Base-by-base conservation (phyloP, 2,113 vertebrate genomes). In the Chaenogobius annularis region DNA sequence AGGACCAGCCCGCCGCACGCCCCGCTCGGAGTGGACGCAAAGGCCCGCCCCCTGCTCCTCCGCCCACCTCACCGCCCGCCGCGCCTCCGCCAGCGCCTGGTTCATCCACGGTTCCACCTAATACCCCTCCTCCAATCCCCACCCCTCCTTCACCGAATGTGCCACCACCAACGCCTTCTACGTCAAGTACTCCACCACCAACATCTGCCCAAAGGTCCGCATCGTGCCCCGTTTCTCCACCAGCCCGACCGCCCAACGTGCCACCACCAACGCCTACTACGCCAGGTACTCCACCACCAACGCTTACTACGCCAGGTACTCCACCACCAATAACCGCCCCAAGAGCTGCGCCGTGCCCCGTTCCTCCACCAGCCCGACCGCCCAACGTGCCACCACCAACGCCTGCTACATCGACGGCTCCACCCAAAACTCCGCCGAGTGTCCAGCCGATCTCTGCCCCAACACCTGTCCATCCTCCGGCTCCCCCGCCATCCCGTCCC, bases 31-130 rank as follows among this genome's bases (percentile, higher is more conserved):
- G 35, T 35, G 86, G 78, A n/a, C 87, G 88, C 15, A 23, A 35
- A 9, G 79, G 69, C 62, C 81, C 68, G 0, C 88, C 88, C 12
- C 82, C 84, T 0, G 72, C 65, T 44, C 80, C 74, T 4, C 87
- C 84, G 1, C 1, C 66, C 31, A 20, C 67, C 11, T 19, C 48
- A 3, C 43, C 44, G 14, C 44, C 55, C 3, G n/a, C 11, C n/a
- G 15, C 9, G 1, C 67, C 67, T 37, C 48, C 66, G 2, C 11
- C 66, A 7, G 46, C 17, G 9, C 66, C 20, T 5, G 5, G 9
- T 12, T 5, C 23, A n/a, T 23, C 66, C 10, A 22, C 3, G 20
- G 8, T 13, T 20, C 55, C 55, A 59, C 56, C 56, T 2, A 22
- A 7, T 3, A 22, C 10, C 0, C 4, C 43, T 17, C n/a, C 44